Conservation (phyloP, 2,888 invertebrate genomes). For the Heteromurus nitidus region DNA sequence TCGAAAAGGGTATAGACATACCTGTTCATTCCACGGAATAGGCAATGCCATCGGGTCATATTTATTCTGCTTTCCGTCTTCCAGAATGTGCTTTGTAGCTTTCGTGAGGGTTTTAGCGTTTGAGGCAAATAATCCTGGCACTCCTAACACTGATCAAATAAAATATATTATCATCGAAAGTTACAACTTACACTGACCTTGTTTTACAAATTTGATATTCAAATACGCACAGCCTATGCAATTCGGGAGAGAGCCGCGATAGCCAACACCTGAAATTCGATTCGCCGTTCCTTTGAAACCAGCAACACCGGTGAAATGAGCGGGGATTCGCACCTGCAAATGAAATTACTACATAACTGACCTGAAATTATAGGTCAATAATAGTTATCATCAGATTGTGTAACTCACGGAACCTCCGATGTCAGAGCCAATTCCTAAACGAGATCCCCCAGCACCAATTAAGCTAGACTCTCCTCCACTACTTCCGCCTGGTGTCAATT, state of each 20-base stretch:
- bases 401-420: constrained; percentile 76
- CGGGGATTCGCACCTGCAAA: constrained; percentile 76
- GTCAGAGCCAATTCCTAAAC: constrained; percentile 77
- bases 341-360: not conserved
- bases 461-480: constrained; percentile 76
- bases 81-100: constrained; percentile 74
- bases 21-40: constrained; percentile 23
- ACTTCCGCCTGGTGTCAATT: constrained; percentile 75
- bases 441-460: constrained; percentile 73
- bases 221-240: constrained; percentile 65
- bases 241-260: constrained; percentile 68
- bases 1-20: constrained; percentile 74
- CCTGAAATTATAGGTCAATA: not conserved
- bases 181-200: not conserved
- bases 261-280: constrained; percentile 74
- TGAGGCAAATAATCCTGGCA: constrained; percentile 75
- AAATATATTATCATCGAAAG: not conserved
- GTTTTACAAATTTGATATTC: constrained; percentile 14
- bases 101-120: constrained; percentile 75
- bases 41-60: not conserved
- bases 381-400: constrained; percentile 73
- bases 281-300: constrained; percentile 76
- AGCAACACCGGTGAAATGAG: constrained; percentile 76
- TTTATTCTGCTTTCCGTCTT: constrained; percentile 63
- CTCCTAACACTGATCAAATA: constrained; percentile 72